phyloP scores from a whole-genome alignment of 2,888 invertebrate genomes.

The Drosophila planitibia region DNA sequence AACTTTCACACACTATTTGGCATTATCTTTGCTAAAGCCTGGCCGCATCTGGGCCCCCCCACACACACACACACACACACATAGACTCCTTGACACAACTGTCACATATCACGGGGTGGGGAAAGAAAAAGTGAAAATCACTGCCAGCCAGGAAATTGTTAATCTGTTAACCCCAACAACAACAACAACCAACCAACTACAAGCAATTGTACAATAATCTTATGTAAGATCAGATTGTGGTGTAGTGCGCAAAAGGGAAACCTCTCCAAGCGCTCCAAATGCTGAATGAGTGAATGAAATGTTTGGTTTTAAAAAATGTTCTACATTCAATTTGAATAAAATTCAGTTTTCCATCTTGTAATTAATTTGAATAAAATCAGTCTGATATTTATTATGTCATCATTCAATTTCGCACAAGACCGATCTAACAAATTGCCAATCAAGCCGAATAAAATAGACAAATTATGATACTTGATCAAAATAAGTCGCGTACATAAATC shows the following conservation, averaged over 20 bases:
- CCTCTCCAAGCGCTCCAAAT: not conserved
- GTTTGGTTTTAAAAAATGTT: not conserved
- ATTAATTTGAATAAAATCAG: not conserved
- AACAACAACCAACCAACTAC: not conserved
- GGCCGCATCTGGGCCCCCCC: constrained; percentile 18
- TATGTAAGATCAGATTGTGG: constrained; percentile 34
- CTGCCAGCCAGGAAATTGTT: constrained; percentile 45
- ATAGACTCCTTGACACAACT: constrained; percentile 38
- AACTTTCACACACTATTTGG: constrained; percentile 73
- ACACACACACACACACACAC: constrained; percentile 20
- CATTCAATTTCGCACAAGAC: not conserved
- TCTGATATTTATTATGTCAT: not conserved
- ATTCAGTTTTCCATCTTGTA: not conserved
- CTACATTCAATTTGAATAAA: not conserved
- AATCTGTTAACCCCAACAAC: constrained; percentile 1
- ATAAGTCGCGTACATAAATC: constrained; percentile 50
- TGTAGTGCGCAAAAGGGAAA: constrained; percentile 6
- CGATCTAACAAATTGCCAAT: constrained; percentile 6
- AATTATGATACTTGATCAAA: constrained; percentile 31
- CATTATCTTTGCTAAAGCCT: constrained; percentile 48
- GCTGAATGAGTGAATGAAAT: not conserved
- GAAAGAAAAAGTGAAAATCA: constrained; percentile 55
- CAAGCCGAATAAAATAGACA: constrained; percentile 13
- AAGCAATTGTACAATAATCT: constrained; percentile 21
- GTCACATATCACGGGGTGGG: constrained; percentile 50